Percentiles rank a stretch among this genome's conserved stretches.
Conservation (phyloP, 2,797 vertebrate genomes). For the Vespertilio murinus region DNA sequence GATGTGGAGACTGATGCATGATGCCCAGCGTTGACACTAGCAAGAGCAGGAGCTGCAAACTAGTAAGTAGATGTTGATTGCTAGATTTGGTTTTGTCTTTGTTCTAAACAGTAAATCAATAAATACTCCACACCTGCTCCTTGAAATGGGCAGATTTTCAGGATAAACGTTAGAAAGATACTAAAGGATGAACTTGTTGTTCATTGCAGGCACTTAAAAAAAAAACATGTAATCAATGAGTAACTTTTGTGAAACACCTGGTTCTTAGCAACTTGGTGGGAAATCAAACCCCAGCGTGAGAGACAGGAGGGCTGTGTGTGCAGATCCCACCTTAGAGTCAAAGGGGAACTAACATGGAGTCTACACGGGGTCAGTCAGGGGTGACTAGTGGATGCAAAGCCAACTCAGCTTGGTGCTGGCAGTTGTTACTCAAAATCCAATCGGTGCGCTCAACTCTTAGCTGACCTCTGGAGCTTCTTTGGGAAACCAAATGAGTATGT, state of each 20-base stretch:
- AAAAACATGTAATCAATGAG: not conserved
- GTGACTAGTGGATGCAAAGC: slow-evolving; percentile 35
- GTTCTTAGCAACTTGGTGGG: not conserved
- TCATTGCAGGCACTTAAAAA: slow-evolving; percentile 26
- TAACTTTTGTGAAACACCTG: slow-evolving; percentile 34
- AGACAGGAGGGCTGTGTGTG: not conserved
- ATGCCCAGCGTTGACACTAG: not conserved
- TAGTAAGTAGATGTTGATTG: not conserved
- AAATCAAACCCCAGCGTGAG: not conserved
- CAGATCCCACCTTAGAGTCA: not conserved
- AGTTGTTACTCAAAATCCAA: slow-evolving; percentile 20
- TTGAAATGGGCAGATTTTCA: slow-evolving; percentile 30
- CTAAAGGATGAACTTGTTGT: not conserved
- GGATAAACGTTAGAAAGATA: slow-evolving; percentile 34
- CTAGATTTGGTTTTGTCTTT: slow-evolving; percentile 17
- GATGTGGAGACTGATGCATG: not conserved
- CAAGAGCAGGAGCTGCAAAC: slow-evolving; percentile 14
- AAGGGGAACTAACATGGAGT: not conserved
- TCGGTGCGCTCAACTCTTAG: not conserved
- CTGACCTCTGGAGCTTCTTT: slow-evolving; percentile 53
- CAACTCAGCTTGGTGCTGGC: slow-evolving; percentile 4
- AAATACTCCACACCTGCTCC: not conserved
- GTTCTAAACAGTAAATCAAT: slow-evolving; percentile 32
- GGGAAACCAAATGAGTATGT: slow-evolving; percentile 52
- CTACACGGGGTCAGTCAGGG: not conserved